Base-by-base conservation (phyloP, 2,888 invertebrate species). In the Lasioglossum zephyrum region DNA sequence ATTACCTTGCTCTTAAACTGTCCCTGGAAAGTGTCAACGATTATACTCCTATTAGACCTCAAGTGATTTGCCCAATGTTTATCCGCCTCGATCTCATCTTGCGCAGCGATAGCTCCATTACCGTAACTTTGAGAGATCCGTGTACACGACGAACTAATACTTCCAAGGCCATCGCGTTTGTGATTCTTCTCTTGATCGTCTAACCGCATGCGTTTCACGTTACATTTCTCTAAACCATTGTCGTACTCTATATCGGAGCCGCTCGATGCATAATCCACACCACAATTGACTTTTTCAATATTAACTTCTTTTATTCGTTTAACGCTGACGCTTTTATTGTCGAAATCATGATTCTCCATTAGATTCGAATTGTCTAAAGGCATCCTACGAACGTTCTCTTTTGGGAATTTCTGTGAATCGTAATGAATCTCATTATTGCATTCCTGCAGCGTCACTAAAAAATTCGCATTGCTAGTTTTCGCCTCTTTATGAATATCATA, bases 1-100 rank as follows among this genome's bases (percentile, higher is more conserved):
- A 95, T 95, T 94, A 97, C 96, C 88, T 96, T 96, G 94, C 96
- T 96, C 91, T 96, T 96, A 92, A 96, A 96, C 93, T 97, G 96
- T 76, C 97, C 97, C 93, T 97, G 96, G 93, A 97, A 97, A 78
- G 96, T 96, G 89, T 96, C 96, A 44, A 96, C 96, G 77, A 97
- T 95, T 36, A 96, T 95, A 89, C 96, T 96, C 88, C 96, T 95
- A 92, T 96, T 96, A n/a, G 95, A 94, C 75, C 95, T 93, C 78
- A 96, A 93, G 91, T 96, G 96, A 85, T 96, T 95, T 70, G 96
- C 95, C 96, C 96, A 96, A 75, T 96, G 96, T 87, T 95, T 95
- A 82, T 96, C 96, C 0, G 96, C 96, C 82, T 96, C 96, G 44
- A 94, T 92, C 57, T 94, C 95, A 74, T 94, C 95, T 75, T 94